Percentiles rank a stretch among this genome's conserved stretches.
Evolutionary conservation across 2,888 invertebrate species (phyloP).

Genomic region (Idaea biselata): DNA sequence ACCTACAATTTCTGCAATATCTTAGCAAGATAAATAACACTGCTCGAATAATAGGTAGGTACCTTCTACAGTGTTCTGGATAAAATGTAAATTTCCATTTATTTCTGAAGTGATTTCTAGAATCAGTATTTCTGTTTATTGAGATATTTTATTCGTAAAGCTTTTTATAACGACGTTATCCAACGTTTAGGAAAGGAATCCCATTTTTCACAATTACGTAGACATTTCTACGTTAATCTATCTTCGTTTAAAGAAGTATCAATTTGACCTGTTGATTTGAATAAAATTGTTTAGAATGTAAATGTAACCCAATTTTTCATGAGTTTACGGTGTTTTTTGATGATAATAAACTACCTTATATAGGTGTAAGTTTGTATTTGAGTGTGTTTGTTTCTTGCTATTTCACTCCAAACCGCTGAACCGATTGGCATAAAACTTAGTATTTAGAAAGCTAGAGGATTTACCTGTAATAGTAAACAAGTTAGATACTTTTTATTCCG

Average conservation of each 20-base stretch:
- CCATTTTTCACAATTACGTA: conserved; percentile 78
- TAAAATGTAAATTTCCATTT: neutral
- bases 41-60: neutral
- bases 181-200: conserved; percentile 44
- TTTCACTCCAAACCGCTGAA: too few species aligned
- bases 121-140: neutral
- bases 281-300: conserved; percentile 51
- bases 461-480: too few species aligned
- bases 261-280: conserved; percentile 58
- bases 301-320: conserved; percentile 40
- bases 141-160: neutral
- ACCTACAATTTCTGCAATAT: neutral
- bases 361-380: too few species aligned
- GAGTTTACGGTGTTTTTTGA: conserved; percentile 19
- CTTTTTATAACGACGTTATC: neutral
- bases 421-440: too few species aligned
- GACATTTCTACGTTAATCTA: conserved; percentile 73
- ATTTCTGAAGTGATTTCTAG: neutral
- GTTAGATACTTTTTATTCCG: too few species aligned
- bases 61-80: neutral
- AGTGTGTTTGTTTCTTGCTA: too few species aligned
- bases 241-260: conserved; percentile 65
- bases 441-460: too few species aligned
- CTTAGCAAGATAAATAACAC: neutral
- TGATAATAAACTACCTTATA: neutral